phyloP scores from a whole-genome alignment of 2,113 vertebrate species.

The Bungarus multicinctus region DNA sequence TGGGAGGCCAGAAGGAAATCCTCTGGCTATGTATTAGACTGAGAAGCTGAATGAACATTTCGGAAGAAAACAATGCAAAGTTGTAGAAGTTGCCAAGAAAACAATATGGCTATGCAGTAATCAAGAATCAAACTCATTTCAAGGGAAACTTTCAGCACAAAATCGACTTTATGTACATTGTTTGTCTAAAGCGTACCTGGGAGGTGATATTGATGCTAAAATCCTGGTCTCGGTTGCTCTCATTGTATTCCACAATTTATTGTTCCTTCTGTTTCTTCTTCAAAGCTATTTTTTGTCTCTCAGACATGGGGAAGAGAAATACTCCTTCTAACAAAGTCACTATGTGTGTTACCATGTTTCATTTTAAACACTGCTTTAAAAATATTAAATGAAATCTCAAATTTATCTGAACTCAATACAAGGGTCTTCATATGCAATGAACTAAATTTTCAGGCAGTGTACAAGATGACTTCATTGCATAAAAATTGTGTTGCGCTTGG shows the following conservation, averaged over 20 bases:
- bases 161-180: slow-evolving; percentile 45
- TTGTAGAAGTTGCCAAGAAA: not conserved
- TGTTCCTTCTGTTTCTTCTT: not conserved
- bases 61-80: not conserved
- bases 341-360: not conserved
- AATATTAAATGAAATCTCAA: not conserved
- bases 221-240: not conserved
- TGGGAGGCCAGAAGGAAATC: not conserved
- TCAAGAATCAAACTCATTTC: not conserved
- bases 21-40: not conserved
- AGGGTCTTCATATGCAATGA: not conserved
- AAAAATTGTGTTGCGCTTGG: not conserved
- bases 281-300: not conserved
- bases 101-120: not conserved
- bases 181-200: slow-evolving; percentile 28
- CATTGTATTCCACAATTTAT: not conserved
- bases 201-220: slow-evolving; percentile 1
- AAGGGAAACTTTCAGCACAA: slow-evolving; percentile 33
- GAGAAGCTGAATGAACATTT: not conserved
- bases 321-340: not conserved
- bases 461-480: not conserved
- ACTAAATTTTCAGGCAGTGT: not conserved
- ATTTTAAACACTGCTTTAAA: not conserved
- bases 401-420: not conserved
- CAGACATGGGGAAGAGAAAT: not conserved